phyloP scores from a whole-genome alignment of 2,113 vertebrate species.

The Castor canadensis region DNA sequence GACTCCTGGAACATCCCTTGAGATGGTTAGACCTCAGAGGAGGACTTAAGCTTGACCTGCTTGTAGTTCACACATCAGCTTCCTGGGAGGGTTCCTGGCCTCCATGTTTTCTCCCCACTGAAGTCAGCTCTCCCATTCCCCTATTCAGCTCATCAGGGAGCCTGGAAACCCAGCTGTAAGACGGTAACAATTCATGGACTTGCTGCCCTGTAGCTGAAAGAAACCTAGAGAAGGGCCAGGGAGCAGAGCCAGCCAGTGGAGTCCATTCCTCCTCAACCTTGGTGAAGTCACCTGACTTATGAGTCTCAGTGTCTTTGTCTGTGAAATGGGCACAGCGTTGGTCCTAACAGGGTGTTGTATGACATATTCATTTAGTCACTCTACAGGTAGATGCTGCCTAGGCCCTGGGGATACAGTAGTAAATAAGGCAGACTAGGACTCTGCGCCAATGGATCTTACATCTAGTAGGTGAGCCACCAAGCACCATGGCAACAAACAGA shows the following conservation, averaged over 20 bases:
- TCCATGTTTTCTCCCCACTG: background rate
- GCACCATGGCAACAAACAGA: too few relatives aligned
- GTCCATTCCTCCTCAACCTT: background rate
- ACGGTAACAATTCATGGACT: background rate
- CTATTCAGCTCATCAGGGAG: background rate
- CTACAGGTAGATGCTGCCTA: background rate
- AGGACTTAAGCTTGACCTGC: background rate
- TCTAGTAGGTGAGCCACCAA: too few relatives aligned
- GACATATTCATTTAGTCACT: background rate
- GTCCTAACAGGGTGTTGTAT: background rate
- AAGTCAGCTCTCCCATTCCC: background rate
- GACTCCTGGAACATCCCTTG: background rate
- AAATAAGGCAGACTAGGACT: background rate
- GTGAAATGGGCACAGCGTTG: background rate
- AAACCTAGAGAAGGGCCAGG: background rate
- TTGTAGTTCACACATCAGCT: background rate
- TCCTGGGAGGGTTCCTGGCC: too few relatives aligned
- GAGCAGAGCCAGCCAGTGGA: background rate
- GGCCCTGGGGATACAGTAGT: background rate
- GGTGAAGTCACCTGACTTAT: background rate
- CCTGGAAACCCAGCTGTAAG: background rate
- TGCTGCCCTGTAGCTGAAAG: background rate
- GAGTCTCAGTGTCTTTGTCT: background rate
- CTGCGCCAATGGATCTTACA: background rate
- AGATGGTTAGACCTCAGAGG: background rate